These are phyloP conservation scores for Phodopus roborovskii DNA, from an alignment of 2,113 vertebrate species.

Conservation along the genomic window DNA sequence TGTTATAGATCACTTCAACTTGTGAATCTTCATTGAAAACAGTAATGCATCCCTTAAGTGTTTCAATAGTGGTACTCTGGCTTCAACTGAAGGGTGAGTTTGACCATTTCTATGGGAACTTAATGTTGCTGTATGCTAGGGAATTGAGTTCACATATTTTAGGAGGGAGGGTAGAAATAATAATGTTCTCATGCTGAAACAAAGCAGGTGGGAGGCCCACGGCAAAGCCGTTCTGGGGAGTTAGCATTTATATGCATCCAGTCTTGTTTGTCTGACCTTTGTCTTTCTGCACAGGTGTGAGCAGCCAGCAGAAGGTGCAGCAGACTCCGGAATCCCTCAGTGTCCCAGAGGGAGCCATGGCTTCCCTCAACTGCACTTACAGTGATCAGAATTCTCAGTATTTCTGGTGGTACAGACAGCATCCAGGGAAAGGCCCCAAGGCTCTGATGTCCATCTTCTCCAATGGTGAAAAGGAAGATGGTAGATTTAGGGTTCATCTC, in stretches of 20 bases:
- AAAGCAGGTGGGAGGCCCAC: background rate
- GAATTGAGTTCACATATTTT: background rate
- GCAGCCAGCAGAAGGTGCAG: slow-evolving; percentile 59
- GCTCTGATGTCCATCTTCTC: background rate
- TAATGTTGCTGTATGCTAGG: background rate
- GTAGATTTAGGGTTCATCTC: background rate
- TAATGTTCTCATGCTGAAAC: background rate
- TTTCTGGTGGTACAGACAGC: slow-evolving; percentile 62
- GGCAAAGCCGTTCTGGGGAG: background rate
- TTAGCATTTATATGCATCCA: background rate
- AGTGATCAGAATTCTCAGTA: rapidly evolving
- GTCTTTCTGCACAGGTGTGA: slow-evolving; percentile 49
- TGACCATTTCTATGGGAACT: background rate
- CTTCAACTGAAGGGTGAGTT: slow-evolving; percentile 68
- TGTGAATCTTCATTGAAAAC: background rate
- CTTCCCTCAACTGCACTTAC: slow-evolving; percentile 55
- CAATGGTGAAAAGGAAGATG: background rate
- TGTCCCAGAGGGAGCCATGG: background rate
- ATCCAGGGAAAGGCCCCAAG: background rate
- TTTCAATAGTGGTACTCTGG: slow-evolving; percentile 29
- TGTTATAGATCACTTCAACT: background rate
- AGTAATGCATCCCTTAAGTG: background rate
- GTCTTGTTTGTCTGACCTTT: background rate
- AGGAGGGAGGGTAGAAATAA: background rate
- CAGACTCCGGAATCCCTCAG: slow-evolving; percentile 11